Conservation (phyloP, 1,140 invertebrate genomes). For the Psix sp. region DNA sequence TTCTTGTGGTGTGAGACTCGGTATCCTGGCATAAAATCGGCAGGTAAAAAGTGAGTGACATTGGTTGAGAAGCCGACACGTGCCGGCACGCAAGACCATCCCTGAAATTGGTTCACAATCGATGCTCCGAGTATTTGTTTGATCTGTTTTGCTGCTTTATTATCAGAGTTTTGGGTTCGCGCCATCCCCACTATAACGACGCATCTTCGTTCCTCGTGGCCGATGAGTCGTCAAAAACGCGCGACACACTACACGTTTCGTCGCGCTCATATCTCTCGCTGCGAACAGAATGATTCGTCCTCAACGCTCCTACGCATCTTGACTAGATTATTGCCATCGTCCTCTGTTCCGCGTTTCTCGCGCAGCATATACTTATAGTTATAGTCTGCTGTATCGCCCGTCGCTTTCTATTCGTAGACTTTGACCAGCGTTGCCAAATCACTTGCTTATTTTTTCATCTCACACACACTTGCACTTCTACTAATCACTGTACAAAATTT, state of each 20-base stretch:
- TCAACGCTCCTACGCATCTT: background rate
- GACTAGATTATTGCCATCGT: background rate
- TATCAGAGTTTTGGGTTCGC: constrained; percentile 25
- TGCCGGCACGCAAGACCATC: constrained; percentile 65
- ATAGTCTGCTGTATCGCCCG: too few species aligned
- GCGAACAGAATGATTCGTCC: too few species aligned
- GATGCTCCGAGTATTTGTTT: background rate
- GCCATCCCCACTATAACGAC: constrained; percentile 2
- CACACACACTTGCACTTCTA: too few species aligned
- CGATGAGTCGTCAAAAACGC: constrained; percentile 11
- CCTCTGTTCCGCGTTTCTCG: too few species aligned
- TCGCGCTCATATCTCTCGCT: constrained; percentile 19
- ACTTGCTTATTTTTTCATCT: too few species aligned
- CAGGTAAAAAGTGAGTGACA: constrained; percentile 46
- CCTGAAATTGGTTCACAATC: constrained; percentile 47
- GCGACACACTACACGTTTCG: constrained; percentile 6
- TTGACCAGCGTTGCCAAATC: too few species aligned
- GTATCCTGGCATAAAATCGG: constrained; percentile 62
- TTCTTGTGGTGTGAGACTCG: constrained; percentile 70
- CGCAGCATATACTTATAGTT: too few species aligned
- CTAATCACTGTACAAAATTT: too few species aligned
- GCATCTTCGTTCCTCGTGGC: constrained; percentile 13
- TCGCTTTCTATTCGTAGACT: too few species aligned
- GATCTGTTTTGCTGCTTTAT: constrained; percentile 12
- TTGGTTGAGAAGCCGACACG: constrained; percentile 58